Evolutionary conservation across 2,113 vertebrate species (phyloP).

Genomic region (Microcebus murinus): DNA sequence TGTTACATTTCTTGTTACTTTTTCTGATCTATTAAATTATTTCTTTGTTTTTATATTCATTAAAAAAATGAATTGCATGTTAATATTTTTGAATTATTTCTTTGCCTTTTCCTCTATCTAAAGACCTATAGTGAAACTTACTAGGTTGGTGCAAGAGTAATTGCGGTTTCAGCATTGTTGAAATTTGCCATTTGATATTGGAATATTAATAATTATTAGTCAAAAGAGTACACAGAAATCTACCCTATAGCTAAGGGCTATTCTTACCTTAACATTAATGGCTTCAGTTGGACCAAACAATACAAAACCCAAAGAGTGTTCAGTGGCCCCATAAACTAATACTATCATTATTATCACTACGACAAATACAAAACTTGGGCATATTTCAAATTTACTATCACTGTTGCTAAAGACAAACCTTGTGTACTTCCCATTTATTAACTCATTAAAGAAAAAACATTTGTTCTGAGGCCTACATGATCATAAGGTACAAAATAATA

Average conservation of each 20-base stretch:
- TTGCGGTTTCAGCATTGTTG: too few relatives aligned
- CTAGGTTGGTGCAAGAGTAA: too few relatives aligned
- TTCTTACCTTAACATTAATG: background rate
- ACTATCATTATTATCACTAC: background rate
- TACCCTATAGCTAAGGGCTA: background rate
- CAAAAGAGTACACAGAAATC: background rate
- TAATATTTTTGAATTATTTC: constrained; percentile 36
- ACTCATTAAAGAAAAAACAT: background rate
- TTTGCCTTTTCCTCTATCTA: background rate
- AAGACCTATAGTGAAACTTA: background rate
- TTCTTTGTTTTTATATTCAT: background rate
- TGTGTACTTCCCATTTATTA: background rate
- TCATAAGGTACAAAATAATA: constrained; percentile 31
- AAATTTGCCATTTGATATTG: too few relatives aligned
- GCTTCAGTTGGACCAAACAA: constrained; percentile 6
- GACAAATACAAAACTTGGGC: background rate
- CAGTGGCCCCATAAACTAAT: background rate
- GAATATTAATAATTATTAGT: constrained; percentile 9
- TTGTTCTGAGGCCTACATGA: background rate
- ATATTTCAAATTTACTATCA: background rate
- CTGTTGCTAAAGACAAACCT: background rate
- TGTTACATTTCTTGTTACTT: background rate
- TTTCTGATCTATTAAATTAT: background rate
- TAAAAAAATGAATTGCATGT: background rate
- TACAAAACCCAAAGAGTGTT: background rate